Percentiles rank a stretch among this genome's conserved stretches.
Evolutionary conservation across 2,888 invertebrate species (phyloP).

Genomic region (Linyphia triangularis): DNA sequence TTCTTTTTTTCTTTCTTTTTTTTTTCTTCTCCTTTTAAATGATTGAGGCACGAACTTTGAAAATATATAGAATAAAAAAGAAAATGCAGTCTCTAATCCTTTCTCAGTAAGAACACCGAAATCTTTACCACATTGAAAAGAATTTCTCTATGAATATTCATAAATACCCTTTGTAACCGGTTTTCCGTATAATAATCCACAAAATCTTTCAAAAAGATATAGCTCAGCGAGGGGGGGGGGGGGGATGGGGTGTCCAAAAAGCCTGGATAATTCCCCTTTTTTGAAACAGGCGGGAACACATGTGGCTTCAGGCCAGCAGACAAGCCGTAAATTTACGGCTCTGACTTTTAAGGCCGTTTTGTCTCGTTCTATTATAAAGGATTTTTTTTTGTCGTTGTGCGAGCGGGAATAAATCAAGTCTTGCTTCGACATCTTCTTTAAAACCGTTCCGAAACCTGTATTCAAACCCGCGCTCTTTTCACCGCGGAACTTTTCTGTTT

Average conservation of each 20-base stretch:
- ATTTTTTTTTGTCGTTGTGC: background rate
- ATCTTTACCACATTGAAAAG: background rate
- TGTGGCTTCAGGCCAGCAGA: slow-evolving; percentile 60
- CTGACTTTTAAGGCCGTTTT: slow-evolving; percentile 67
- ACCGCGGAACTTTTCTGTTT: background rate
- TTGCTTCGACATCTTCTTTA: slow-evolving; percentile 68
- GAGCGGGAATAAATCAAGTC: slow-evolving; percentile 57
- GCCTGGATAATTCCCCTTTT: slow-evolving; percentile 18
- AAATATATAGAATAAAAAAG: background rate
- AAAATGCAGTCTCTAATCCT: background rate
- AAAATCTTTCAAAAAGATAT: background rate
- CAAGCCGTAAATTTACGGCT: slow-evolving; percentile 59
- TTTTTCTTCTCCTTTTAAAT: background rate
- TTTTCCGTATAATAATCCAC: slow-evolving; percentile 16
- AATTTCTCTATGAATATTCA: background rate
- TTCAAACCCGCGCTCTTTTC: slow-evolving; percentile 9
- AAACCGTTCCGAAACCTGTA: slow-evolving; percentile 7
- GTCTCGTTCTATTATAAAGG: slow-evolving; percentile 67
- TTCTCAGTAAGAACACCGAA: background rate
- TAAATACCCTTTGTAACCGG: background rate
- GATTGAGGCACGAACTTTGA: background rate
- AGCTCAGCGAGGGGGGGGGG: slow-evolving; percentile 27
- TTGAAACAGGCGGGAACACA: slow-evolving; percentile 55
- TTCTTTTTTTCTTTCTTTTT: background rate
- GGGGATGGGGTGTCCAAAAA: slow-evolving; percentile 1